Conservation (phyloP, 2,797 vertebrate genomes). For the Cossypha polioptera region DNA sequence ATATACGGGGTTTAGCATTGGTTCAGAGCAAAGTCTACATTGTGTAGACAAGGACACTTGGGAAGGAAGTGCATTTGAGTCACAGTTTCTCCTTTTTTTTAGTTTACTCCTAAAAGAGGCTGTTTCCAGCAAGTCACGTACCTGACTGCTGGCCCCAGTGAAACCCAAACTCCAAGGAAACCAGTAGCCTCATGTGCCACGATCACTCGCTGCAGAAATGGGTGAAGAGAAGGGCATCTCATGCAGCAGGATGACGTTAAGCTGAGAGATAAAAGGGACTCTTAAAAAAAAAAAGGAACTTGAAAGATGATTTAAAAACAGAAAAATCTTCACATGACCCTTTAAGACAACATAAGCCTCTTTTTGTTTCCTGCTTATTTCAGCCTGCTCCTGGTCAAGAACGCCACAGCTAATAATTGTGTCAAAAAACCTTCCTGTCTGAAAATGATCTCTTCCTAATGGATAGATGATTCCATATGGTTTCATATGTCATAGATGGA, state of each 20-base stretch:
- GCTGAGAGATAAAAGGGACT: slow-evolving; percentile 8
- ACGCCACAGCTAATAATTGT: slow-evolving; percentile 48
- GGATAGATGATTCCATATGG: slow-evolving; percentile 64
- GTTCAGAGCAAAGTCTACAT: neutral
- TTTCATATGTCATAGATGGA: slow-evolving; percentile 59
- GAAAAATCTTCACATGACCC: slow-evolving; percentile 25
- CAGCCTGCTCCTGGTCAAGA: slow-evolving; percentile 36
- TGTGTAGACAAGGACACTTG: neutral
- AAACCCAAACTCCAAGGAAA: neutral
- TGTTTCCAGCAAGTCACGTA: neutral
- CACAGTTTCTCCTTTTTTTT: neutral
- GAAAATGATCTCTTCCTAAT: slow-evolving; percentile 71
- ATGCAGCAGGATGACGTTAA: neutral
- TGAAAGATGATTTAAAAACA: slow-evolving; percentile 22
- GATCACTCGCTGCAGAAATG: neutral
- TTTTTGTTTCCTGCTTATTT: slow-evolving; percentile 16
- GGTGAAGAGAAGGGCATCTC: neutral
- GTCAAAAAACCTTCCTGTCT: slow-evolving; percentile 54
- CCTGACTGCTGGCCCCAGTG: neutral
- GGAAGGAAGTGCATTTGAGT: neutral
- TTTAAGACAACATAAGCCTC: slow-evolving; percentile 19
- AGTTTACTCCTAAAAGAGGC: neutral
- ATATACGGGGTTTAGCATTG: neutral
- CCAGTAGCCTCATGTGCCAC: neutral
- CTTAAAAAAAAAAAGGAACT: neutral